Evolutionary conservation across 2,888 invertebrate genomes (phyloP).

Genomic region (Helleia helle): DNA sequence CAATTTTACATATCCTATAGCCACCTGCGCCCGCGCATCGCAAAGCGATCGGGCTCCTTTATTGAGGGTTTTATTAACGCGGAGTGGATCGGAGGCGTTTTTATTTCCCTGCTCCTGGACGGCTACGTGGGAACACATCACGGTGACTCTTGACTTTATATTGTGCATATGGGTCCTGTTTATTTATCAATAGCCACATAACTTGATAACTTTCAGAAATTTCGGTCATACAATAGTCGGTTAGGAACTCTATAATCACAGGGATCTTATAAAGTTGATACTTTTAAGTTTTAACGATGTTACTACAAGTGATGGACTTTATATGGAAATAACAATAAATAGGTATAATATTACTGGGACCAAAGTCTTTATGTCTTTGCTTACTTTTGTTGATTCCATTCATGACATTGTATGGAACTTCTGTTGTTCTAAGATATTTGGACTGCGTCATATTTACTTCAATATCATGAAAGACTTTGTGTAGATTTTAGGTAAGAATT

Average conservation of each 20-base stretch:
- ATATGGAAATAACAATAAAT: no score
- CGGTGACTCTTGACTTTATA: constrained; percentile 51
- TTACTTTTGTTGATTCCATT: no score
- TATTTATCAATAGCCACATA: constrained; percentile 13
- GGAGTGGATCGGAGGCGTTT: constrained; percentile 50
- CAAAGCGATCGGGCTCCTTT: constrained; percentile 52
- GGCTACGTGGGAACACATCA: constrained; percentile 50
- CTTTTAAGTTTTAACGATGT: constrained; percentile 3
- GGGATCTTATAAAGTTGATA: constrained; percentile 5
- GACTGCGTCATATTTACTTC: no score
- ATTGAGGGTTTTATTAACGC: constrained; percentile 64
- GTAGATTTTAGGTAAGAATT: no score
- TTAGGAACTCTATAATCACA: background rate
- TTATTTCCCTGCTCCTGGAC: constrained; percentile 53
- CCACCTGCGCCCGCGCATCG: constrained; percentile 53
- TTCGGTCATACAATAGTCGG: background rate
- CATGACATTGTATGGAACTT: no score
- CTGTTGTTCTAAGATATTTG: no score
- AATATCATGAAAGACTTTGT: no score
- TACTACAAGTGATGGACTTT: no score
- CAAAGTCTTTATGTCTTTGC: no score
- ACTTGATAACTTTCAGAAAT: background rate
- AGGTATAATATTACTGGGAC: no score
- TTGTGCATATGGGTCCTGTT: constrained; percentile 17
- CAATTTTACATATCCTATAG: constrained; percentile 28